These are phyloP conservation scores for Crotalus tigris DNA, from an alignment of 2,113 vertebrate species.

Conservation along the genomic window DNA sequence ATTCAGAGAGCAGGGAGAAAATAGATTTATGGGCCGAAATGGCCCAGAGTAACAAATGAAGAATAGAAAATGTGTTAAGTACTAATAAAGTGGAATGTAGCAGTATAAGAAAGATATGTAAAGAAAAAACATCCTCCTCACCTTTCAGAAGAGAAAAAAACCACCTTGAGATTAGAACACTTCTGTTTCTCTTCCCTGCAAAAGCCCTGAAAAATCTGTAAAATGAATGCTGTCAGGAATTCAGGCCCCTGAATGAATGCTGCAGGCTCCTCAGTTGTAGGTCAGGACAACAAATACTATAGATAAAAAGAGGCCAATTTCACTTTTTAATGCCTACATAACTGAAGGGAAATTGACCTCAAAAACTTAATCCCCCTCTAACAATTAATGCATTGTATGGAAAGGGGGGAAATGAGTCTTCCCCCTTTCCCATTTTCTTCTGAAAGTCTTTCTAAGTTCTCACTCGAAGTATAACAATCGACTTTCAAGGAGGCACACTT, in stretches of 20 bases:
- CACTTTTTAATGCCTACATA: neutral
- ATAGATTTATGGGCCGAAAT: neutral
- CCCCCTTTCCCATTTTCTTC: neutral
- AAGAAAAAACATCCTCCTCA: no score
- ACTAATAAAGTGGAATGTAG: neutral
- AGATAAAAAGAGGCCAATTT: neutral
- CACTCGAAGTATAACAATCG: neutral
- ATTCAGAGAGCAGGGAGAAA: neutral
- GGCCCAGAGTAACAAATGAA: neutral
- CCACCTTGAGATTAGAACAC: neutral
- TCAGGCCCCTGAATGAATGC: neutral
- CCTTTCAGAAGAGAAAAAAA: neutral
- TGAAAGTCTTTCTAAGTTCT: neutral
- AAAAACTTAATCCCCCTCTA: neutral
- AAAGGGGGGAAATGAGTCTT: neutral
- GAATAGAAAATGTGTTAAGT: neutral
- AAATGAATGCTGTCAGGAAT: neutral
- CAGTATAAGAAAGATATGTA: neutral
- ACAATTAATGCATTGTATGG: neutral
- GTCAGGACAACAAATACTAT: neutral
- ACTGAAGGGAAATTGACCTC: neutral
- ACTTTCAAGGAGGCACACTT: neutral
- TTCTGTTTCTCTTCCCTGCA: neutral
- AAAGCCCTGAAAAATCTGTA: neutral
- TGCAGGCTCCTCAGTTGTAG: neutral